A percentile compares a stretch with the other conserved stretches of the same genome.
These are phyloP conservation scores for Grammatotria lemairii DNA, from an alignment of 2,113 vertebrate genomes.

Conservation along the genomic window DNA sequence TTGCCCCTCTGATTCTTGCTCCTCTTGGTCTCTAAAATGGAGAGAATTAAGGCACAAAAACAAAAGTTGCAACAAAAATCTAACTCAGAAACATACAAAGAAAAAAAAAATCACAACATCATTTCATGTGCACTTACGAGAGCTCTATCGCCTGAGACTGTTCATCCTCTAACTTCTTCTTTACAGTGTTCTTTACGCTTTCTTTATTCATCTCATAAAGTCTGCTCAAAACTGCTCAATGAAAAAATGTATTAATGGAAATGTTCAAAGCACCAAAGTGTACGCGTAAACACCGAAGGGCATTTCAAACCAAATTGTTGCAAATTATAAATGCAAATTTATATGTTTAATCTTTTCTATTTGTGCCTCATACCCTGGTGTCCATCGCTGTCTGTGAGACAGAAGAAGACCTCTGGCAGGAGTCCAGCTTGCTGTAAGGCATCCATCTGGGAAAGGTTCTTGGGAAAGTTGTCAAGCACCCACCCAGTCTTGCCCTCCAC, in stretches of 20 bases:
- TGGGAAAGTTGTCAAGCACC: slow-evolving; percentile 87
- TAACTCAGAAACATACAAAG: not conserved
- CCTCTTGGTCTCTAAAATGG: slow-evolving; percentile 59
- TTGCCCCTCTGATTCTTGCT: slow-evolving; percentile 34
- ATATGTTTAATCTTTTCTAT: not conserved
- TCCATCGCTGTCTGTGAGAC: slow-evolving; percentile 70
- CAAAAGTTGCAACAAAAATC: not conserved
- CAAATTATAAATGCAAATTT: not conserved
- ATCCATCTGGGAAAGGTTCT: slow-evolving; percentile 67
- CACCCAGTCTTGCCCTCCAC: slow-evolving; percentile 74
- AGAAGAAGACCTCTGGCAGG: slow-evolving; percentile 78
- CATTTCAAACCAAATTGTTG: not conserved
- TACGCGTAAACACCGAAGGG: not conserved
- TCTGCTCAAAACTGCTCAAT: slow-evolving; percentile 51
- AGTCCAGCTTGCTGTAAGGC: slow-evolving; percentile 66
- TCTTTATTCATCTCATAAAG: slow-evolving; percentile 64
- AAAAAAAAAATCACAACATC: not conserved
- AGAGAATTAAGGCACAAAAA: slow-evolving; percentile 1
- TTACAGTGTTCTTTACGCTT: slow-evolving; percentile 65
- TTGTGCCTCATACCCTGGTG: slow-evolving; percentile 57
- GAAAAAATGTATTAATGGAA: not conserved
- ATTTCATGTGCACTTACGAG: slow-evolving; percentile 28
- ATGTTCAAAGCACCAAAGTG: not conserved
- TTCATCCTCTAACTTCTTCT: slow-evolving; percentile 62
- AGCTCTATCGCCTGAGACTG: slow-evolving; percentile 15